Percentiles rank a stretch among this genome's conserved stretches.
Conservation (phyloP, 2,888 invertebrate species). For the Didymodactylos carnosus region DNA sequence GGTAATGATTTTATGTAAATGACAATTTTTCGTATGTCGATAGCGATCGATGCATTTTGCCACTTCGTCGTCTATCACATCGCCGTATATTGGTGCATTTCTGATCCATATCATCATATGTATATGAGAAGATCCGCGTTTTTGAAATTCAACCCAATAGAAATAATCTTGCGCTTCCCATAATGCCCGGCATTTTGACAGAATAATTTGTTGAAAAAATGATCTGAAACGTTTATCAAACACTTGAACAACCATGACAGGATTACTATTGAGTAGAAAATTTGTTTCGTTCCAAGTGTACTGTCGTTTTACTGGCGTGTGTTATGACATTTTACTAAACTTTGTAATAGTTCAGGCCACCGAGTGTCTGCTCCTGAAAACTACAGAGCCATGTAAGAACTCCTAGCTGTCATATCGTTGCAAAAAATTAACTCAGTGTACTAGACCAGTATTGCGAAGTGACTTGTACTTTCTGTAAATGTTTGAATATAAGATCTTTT, state of each 20-base stretch:
- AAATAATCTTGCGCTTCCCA: conserved; percentile 17
- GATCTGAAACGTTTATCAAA: conserved; percentile 18
- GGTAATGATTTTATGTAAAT: no score
- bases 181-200: conserved; percentile 10
- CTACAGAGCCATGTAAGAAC: conserved; percentile 20
- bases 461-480: conserved; percentile 15
- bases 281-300: neutral
- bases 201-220: conserved; percentile 15
- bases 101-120: conserved; percentile 18
- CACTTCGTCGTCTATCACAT: conserved; percentile 14
- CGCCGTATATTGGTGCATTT: conserved; percentile 16
- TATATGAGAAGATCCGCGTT: conserved; percentile 19
- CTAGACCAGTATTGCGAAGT: conserved; percentile 18
- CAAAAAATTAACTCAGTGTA: conserved; percentile 16
- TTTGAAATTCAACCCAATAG: conserved; percentile 17
- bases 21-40: neutral
- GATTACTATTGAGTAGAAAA: conserved; percentile 16
- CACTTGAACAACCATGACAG: conserved; percentile 19
- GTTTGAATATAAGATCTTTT: conserved; percentile 12
- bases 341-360: conserved; percentile 19
- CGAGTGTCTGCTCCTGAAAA: conserved; percentile 19
- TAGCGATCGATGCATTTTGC: neutral
- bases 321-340: conserved; percentile 16
- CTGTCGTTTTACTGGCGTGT: neutral
- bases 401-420: conserved; percentile 19